phyloP scores from a whole-genome alignment of 2,888 invertebrate genomes.

The Diplazon laetatorius region DNA sequence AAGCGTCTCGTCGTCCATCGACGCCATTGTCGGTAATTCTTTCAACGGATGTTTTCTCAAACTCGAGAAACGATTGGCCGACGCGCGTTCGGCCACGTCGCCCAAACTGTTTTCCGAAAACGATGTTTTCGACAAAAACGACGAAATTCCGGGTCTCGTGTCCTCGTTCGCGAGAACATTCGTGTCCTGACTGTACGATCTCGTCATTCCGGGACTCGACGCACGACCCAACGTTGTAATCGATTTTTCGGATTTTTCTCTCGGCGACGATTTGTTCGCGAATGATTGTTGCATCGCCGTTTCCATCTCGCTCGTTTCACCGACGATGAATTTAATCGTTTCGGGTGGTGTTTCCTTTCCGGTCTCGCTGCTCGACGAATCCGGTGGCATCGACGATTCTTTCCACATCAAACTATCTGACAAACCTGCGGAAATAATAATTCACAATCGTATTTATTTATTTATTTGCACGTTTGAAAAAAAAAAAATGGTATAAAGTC shows the following conservation, averaged over 20 bases:
- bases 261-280: slow-evolving; percentile 20
- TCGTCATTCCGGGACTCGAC: slow-evolving; percentile 77
- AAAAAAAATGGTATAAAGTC: too few relatives aligned
- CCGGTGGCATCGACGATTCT: slow-evolving; percentile 82
- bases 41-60: slow-evolving; percentile 66
- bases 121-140: slow-evolving; percentile 83
- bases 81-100: slow-evolving; percentile 70
- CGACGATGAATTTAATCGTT: slow-evolving; percentile 78
- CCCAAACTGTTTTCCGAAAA: slow-evolving; percentile 83
- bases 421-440: slow-evolving; percentile 71
- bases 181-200: slow-evolving; percentile 84
- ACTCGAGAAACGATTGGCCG: slow-evolving; percentile 49
- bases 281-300: slow-evolving; percentile 46
- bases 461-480: too few relatives aligned
- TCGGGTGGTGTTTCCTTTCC: slow-evolving; percentile 83
- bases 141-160: slow-evolving; percentile 56
- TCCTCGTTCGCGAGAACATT: slow-evolving; percentile 77
- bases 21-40: slow-evolving; percentile 77
- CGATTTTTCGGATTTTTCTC: slow-evolving; percentile 43
- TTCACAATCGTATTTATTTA: slow-evolving; percentile 27
- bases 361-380: slow-evolving; percentile 85
- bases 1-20: slow-evolving; percentile 86
- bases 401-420: slow-evolving; percentile 80
- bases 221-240: slow-evolving; percentile 27
- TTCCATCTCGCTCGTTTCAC: slow-evolving; percentile 73